Evolutionary conservation across 2,113 vertebrate species (phyloP).

Genomic region (Hemiprocne comata): DNA sequence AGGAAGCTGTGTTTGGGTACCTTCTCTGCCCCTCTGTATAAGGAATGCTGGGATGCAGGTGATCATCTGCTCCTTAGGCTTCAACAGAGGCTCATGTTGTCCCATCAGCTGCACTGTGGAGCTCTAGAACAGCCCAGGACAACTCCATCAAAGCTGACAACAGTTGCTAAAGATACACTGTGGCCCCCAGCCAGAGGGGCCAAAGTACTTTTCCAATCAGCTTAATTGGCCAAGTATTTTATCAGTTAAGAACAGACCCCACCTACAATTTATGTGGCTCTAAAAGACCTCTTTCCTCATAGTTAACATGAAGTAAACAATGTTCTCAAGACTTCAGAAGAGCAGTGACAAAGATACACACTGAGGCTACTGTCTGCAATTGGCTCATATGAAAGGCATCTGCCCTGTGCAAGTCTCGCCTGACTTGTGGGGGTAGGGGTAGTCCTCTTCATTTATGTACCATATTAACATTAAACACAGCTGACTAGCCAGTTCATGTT

Average conservation of each 20-base stretch:
- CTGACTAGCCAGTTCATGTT: constrained; percentile 51
- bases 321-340: not conserved
- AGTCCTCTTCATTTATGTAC: not conserved
- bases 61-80: not conserved
- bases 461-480: constrained; percentile 33
- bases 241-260: not conserved
- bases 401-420: not conserved
- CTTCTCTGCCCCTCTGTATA: not conserved
- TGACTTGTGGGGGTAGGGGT: not conserved
- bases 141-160: not conserved
- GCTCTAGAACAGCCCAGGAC: not conserved
- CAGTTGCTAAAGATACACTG: accelerated
- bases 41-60: not conserved
- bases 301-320: not conserved
- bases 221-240: not conserved
- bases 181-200: accelerated
- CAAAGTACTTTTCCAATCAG: not conserved
- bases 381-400: not conserved
- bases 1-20: not conserved
- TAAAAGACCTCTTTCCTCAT: not conserved
- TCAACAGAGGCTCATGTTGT: not conserved
- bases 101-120: accelerated
- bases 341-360: not conserved
- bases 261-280: not conserved
- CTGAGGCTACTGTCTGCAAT: not conserved